Conservation (phyloP, 2,888 invertebrate species). For the Helobdella robusta region DNA sequence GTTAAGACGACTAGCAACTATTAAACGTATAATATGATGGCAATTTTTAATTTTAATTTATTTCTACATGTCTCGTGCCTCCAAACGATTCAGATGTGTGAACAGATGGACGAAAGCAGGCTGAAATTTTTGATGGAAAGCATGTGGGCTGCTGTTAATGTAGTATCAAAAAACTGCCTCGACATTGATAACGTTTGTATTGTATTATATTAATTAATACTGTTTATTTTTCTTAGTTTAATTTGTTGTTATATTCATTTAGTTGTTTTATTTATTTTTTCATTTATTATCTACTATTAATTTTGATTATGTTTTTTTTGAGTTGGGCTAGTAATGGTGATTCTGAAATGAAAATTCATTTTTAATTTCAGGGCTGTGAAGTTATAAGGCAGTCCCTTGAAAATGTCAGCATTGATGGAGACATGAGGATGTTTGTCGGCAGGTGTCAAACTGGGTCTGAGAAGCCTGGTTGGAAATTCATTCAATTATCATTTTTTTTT, state of each 20-base stretch:
- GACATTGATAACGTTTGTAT: slow-evolving; percentile 22
- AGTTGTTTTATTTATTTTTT: not conserved
- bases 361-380: slow-evolving; percentile 21
- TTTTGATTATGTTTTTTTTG: not conserved
- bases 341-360: not conserved
- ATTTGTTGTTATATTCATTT: not conserved
- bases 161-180: slow-evolving; percentile 24
- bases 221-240: not conserved
- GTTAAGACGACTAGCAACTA: not conserved
- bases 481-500: too few relatives aligned
- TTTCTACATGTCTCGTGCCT: not conserved
- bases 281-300: not conserved
- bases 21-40: not conserved
- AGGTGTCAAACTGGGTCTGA: slow-evolving; percentile 22
- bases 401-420: slow-evolving; percentile 21
- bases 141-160: slow-evolving; percentile 25
- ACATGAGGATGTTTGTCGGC: slow-evolving; percentile 22
- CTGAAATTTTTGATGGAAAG: slow-evolving; percentile 19
- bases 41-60: not conserved
- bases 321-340: not conserved
- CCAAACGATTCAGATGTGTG: slow-evolving; percentile 22
- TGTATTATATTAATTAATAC: too few relatives aligned
- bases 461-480: slow-evolving; percentile 24
- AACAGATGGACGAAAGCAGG: slow-evolving; percentile 24
- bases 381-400: slow-evolving; percentile 22